These are phyloP conservation scores for Cariama cristata DNA, from an alignment of 2,113 vertebrate species.

Conservation along the genomic window DNA sequence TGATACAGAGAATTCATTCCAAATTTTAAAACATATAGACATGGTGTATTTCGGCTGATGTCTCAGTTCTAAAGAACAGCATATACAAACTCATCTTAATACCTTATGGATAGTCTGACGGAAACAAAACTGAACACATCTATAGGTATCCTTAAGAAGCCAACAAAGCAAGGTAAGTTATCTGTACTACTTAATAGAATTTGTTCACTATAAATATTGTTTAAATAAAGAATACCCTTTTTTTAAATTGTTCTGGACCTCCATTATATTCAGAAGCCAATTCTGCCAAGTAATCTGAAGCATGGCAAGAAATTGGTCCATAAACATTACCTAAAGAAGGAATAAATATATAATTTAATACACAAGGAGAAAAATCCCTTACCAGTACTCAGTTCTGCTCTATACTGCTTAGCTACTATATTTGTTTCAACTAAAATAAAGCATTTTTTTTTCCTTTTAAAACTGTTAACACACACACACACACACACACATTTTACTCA, in stretches of 20 bases:
- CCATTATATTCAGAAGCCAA: constrained; percentile 60
- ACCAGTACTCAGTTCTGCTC: background rate
- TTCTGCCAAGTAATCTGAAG: constrained; percentile 53
- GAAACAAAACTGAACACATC: background rate
- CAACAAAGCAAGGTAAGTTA: background rate
- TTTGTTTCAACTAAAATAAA: background rate
- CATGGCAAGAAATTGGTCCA: constrained; percentile 29
- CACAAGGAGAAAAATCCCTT: background rate
- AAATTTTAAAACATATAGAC: background rate
- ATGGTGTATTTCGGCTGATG: background rate
- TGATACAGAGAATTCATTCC: background rate
- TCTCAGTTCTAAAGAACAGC: background rate
- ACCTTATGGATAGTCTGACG: background rate
- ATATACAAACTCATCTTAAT: background rate
- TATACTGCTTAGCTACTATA: background rate
- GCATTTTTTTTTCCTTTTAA: background rate
- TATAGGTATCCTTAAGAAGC: background rate
- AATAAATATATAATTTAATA: background rate
- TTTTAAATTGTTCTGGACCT: constrained; percentile 64
- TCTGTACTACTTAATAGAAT: background rate
- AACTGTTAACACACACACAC: background rate
- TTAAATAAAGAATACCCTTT: constrained; percentile 72
- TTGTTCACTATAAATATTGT: background rate
- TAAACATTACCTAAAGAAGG: constrained; percentile 38
- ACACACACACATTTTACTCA: background rate